Evolutionary conservation across 2,888 invertebrate species (phyloP), one percentile per base, ranked within the genome.

Genomic region (Nymphalis polychloros): DNA sequence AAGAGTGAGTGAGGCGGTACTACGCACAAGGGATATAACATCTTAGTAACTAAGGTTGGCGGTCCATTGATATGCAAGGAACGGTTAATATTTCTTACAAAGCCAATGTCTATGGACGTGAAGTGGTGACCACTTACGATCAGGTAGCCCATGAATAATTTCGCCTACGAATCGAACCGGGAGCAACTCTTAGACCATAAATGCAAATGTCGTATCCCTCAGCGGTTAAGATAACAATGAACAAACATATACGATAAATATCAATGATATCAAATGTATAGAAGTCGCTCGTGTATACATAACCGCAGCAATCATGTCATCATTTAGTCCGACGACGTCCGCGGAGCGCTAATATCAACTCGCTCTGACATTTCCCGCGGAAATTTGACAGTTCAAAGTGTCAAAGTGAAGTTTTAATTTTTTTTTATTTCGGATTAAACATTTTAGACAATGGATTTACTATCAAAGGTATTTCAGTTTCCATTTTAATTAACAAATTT

Each of bases 361-460:
- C 64, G 48, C 50, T 67, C 59, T 41, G 41, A 13, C 2, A 59
- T 59, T 35, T 72, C 72, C 69, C 75, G 72, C 74, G 68, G 52
- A 69, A 71, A 68, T 68, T 66, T 71, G 69, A 71, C 69, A 63
- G 67, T 69, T 49, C 20, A 6, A 64, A 68, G 71, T 59, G 65
- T 57, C 49, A 67, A 20, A 68, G 68, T 69, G 59, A 65, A 66
- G 66, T 64, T 70, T 67, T 62, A n/a, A 63, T 69, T 64, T 62
- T 64, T 68, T 71, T 74, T 62, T 48, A 53, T 62, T 68, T 65
- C 17, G 57, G 19, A 47, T 69, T 55, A 6, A n/a, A 19, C 50
- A 35, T 61, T 52, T 62, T 49, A 23, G 48, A 67, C 55, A 20
- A 77, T 77, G 77, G 77, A 77, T 74, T 57, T 77, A 57, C 68